Evolutionary conservation across 2,888 invertebrate species (phyloP).

Genomic region (Fragum whitleyi): DNA sequence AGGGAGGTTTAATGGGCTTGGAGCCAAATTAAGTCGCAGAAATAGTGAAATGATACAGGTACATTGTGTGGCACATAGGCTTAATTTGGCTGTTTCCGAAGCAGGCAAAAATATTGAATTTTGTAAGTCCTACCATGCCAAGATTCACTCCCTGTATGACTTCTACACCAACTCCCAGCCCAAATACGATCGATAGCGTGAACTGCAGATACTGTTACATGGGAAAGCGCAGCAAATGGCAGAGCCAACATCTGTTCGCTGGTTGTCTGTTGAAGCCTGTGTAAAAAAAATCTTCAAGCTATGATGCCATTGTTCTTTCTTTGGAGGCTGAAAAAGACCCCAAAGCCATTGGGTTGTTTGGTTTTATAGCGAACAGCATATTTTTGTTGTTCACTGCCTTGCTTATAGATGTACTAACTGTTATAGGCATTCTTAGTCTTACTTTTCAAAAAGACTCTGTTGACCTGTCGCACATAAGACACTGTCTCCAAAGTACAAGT

Average conservation of each 20-base stretch:
- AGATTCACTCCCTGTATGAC: slow-evolving; percentile 43
- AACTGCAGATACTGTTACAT: slow-evolving; percentile 28
- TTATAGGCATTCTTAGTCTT: slow-evolving; percentile 31
- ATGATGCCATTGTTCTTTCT: slow-evolving; percentile 27
- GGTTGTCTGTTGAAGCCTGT: slow-evolving; percentile 26
- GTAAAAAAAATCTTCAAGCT: slow-evolving; percentile 17
- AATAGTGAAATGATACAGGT: slow-evolving; percentile 36
- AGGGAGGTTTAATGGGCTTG: slow-evolving; percentile 37
- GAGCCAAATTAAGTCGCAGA: slow-evolving; percentile 33
- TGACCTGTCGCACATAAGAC: slow-evolving; percentile 31
- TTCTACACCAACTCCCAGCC: slow-evolving; percentile 46
- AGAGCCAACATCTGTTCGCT: slow-evolving; percentile 32
- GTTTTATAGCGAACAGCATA: background rate
- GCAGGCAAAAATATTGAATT: slow-evolving; percentile 44
- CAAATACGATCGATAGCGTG: slow-evolving; percentile 48
- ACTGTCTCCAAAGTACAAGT: slow-evolving; percentile 23
- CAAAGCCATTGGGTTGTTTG: slow-evolving; percentile 29
- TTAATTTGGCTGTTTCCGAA: slow-evolving; percentile 58
- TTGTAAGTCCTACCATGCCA: slow-evolving; percentile 28
- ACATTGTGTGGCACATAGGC: slow-evolving; percentile 52
- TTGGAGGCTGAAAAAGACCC: slow-evolving; percentile 28
- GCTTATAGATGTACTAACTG: slow-evolving; percentile 32
- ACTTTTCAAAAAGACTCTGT: slow-evolving; percentile 34
- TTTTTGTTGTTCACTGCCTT: slow-evolving; percentile 35
- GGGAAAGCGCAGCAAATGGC: slow-evolving; percentile 31